A percentile compares a stretch with the other conserved stretches of the same genome.
Evolutionary conservation across 92 coral and sea anemone genomes (phyloP).

Genomic region (Porites cylindrica): DNA sequence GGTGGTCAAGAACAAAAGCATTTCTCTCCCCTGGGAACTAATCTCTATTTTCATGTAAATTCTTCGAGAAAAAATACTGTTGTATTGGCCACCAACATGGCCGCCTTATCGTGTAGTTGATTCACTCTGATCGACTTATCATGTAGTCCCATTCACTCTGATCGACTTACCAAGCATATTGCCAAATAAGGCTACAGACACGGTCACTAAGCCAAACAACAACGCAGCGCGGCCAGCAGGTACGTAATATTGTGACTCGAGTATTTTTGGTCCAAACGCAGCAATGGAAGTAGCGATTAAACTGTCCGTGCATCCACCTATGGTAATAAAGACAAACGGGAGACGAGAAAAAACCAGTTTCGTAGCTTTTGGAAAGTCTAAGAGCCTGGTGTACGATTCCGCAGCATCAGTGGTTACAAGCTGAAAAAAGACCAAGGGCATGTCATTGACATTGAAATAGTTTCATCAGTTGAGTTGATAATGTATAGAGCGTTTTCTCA

Average conservation of each 20-base stretch:
- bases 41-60: too few species aligned
- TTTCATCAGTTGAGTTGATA: too few species aligned
- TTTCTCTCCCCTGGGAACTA: too few species aligned
- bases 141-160: background rate
- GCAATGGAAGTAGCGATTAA: constrained; percentile 70
- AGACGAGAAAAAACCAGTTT: constrained; percentile 61
- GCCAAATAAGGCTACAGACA: constrained; percentile 77
- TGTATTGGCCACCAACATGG: too few species aligned
- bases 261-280: constrained; percentile 89
- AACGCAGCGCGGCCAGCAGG: constrained; percentile 72
- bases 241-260: constrained; percentile 75
- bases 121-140: constrained; percentile 20
- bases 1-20: too few species aligned
- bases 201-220: constrained; percentile 75
- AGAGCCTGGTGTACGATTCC: constrained; percentile 46
- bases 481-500: too few species aligned
- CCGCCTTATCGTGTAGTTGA: too few species aligned
- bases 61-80: too few species aligned
- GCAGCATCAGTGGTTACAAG: constrained; percentile 20
- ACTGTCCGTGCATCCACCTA: constrained; percentile 75
- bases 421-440: constrained; percentile 1
- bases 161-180: constrained; percentile 78
- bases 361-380: constrained; percentile 82
- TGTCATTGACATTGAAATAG: background rate
- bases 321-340: constrained; percentile 74